phyloP scores from a whole-genome alignment of 2,113 vertebrate genomes.

The Columba livia region DNA sequence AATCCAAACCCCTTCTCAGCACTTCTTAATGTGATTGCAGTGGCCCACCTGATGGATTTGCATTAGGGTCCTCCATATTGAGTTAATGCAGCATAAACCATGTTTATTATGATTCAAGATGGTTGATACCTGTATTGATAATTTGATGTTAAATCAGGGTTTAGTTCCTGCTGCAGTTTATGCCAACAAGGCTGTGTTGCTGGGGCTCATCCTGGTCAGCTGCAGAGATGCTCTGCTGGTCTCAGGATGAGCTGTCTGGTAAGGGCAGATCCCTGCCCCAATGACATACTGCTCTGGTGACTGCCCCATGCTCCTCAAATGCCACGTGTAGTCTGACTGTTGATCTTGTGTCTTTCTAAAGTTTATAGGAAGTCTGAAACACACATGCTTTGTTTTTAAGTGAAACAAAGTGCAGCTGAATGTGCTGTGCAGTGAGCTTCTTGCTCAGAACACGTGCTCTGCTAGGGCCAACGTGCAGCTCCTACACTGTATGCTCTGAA shows the following conservation, averaged over 20 bases:
- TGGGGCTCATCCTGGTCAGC: neutral
- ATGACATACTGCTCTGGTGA: neutral
- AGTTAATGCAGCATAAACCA: neutral
- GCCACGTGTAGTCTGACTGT: accelerated
- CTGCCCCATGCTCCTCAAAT: neutral
- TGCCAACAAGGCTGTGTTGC: neutral
- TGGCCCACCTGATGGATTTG: neutral
- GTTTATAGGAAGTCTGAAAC: neutral
- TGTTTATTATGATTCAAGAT: neutral
- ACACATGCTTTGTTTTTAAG: neutral
- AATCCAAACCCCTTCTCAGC: neutral
- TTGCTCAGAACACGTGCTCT: neutral
- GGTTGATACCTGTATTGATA: neutral
- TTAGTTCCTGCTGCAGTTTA: neutral
- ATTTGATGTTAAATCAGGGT: neutral
- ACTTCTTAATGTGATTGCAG: neutral
- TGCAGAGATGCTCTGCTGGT: neutral
- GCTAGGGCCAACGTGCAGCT: neutral
- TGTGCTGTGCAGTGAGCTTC: neutral
- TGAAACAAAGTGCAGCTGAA: neutral
- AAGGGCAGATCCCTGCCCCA: neutral
- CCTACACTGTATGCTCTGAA: neutral
- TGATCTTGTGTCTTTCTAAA: neutral
- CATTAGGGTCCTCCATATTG: neutral
- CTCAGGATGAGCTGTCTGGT: neutral